These are phyloP conservation scores for Sebastiscus albofasciatus DNA, from an alignment of 2,797 vertebrate genomes.

Conservation along the genomic window DNA sequence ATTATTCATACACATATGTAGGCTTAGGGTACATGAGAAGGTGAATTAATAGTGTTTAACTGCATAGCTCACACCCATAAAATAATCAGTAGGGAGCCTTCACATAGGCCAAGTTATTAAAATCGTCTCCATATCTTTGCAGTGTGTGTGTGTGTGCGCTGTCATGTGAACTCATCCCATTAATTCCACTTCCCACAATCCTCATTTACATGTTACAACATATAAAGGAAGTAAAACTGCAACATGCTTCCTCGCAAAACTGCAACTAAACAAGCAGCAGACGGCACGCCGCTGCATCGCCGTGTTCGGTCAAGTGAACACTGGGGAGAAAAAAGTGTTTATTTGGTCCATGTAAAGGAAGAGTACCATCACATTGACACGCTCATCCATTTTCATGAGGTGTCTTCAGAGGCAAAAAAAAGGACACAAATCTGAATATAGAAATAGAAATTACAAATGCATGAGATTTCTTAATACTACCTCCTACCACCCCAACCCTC, in stretches of 20 bases:
- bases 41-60: slow-evolving; percentile 12
- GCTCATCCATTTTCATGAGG: slow-evolving; percentile 66
- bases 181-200: slow-evolving; percentile 25
- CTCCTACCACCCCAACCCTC: slow-evolving; percentile 19
- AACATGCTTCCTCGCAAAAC: neutral
- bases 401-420: slow-evolving; percentile 17
- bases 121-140: neutral
- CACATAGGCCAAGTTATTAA: slow-evolving; percentile 1
- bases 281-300: neutral
- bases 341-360: slow-evolving; percentile 50
- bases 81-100: slow-evolving; percentile 5
- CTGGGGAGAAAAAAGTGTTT: slow-evolving; percentile 24
- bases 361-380: slow-evolving; percentile 56
- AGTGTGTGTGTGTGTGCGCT: neutral
- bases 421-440: slow-evolving; percentile 55
- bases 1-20: slow-evolving; percentile 47
- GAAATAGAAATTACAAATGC: slow-evolving; percentile 70
- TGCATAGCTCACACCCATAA: neutral
- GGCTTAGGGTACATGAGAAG: slow-evolving; percentile 6
- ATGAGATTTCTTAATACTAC: slow-evolving; percentile 59
- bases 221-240: slow-evolving; percentile 4
- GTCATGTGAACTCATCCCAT: slow-evolving; percentile 8
- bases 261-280: neutral
- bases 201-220: slow-evolving; percentile 41
- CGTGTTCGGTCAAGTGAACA: slow-evolving; percentile 39